Evolutionary conservation across 2,113 vertebrate genomes (phyloP), one percentile per base, ranked within the genome.

Genomic region (Seriola quinqueradiata): DNA sequence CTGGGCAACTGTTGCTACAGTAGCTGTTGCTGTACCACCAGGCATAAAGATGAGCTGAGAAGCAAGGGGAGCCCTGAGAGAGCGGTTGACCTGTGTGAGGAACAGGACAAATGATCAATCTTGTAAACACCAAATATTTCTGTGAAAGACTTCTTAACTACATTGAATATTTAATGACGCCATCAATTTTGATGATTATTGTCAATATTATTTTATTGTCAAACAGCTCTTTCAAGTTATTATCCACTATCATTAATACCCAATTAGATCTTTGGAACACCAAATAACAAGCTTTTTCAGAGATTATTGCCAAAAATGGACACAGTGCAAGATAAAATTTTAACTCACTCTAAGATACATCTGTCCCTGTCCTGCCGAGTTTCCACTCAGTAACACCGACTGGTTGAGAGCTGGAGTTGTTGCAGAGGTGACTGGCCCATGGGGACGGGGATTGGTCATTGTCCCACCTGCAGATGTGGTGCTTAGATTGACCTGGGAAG

Each of bases 21-120:
- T 96, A 59, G 98, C 97, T 60, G 98, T 97, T 91, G 98, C 96
- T 7, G 98, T 97, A 89, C 97, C 97, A 21, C 97, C 97, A 75
- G 97, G 98, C 98, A 99, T 99, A 89, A 99, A 97, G 94, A 99
- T 99, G 92, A 99, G 97, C 64, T 99, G 98, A 85, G 97, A 96
- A 82, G 97, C 95, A 52, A 99, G 96, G 64, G 97, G 97, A 89
- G 98, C 95, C 66, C 95, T 92, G 52, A 95, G 94, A 78, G 95
- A 93, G 61, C 95, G 95, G 82, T 96, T 96, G 58, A 96, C 95
- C 95, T 96, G 75, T 58, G 17, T 28, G 74, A 75, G n/a, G 77
- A 88, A 65, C 70, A 79, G 92, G 63, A 84, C 85, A 77, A 0
- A 68, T 32, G 5, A 34, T 71, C 44, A 84, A 60, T 16, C 2